Conservation (phyloP, 2,113 vertebrate species). For the Axis porcinus region DNA sequence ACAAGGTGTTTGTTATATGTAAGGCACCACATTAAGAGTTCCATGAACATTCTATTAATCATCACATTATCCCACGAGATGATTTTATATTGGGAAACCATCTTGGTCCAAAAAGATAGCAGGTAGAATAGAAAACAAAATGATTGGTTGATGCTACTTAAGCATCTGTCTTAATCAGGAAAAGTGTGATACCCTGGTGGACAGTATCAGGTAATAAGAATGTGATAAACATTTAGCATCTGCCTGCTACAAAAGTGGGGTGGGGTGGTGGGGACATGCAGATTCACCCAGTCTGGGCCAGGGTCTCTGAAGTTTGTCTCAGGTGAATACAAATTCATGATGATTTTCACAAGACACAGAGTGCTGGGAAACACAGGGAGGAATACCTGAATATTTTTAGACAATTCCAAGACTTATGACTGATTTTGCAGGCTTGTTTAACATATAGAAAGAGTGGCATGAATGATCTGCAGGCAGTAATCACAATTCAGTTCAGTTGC, state of each 20-base stretch:
- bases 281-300: accelerated
- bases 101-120: neutral
- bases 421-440: neutral
- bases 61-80: neutral
- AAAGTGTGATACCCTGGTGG: neutral
- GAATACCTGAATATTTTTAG: neutral
- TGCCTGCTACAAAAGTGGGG: neutral
- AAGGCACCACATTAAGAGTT: neutral
- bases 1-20: neutral
- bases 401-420: neutral
- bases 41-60: neutral
- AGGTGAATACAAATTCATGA: neutral
- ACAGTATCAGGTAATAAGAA: neutral
- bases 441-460: neutral
- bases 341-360: neutral
- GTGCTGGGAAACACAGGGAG: neutral
- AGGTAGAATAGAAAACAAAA: neutral
- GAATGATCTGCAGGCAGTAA: neutral
- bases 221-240: neutral
- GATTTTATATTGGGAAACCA: neutral
- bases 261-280: accelerated
- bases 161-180: neutral
- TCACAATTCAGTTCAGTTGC: neutral
- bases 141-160: neutral
- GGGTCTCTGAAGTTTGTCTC: neutral